Conservation (phyloP, 2,113 vertebrate species). For the Entosphenus tridentatus region DNA sequence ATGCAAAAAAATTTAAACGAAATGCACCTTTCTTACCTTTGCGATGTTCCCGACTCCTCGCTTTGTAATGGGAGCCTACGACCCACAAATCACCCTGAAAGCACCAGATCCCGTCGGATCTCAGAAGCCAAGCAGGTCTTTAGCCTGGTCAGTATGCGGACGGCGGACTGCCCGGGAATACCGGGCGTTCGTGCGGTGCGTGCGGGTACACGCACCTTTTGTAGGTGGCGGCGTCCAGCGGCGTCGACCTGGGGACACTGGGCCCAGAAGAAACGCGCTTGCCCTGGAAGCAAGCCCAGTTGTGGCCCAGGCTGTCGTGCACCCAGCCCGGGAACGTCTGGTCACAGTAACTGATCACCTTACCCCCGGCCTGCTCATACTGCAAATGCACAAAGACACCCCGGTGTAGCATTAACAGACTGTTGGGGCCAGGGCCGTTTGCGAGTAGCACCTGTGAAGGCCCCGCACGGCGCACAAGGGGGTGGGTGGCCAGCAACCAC, state of each 20-base stretch:
- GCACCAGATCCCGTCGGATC: background rate
- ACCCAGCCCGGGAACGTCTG: conserved; percentile 73
- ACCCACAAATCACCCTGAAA: too few species aligned
- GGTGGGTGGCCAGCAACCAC: too few species aligned
- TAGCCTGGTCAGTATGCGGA: too few species aligned
- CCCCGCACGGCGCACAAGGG: too few species aligned
- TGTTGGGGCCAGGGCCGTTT: too few species aligned
- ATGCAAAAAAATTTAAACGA: background rate
- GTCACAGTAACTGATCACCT: conserved; percentile 59
- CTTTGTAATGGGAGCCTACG: too few species aligned
- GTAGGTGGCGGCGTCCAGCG: too few species aligned
- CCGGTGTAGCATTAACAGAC: too few species aligned
- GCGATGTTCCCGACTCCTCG: background rate
- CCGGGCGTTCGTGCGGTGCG: background rate
- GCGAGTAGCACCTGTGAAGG: too few species aligned
- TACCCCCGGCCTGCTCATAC: conserved; percentile 37
- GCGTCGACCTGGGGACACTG: conserved; percentile 6
- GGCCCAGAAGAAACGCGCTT: conserved; percentile 24
- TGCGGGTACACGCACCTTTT: background rate
- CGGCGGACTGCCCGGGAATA: too few species aligned
- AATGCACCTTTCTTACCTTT: background rate
- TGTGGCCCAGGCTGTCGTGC: conserved; percentile 60
- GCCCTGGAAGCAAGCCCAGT: conserved; percentile 77
- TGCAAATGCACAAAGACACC: conserved; percentile 16
- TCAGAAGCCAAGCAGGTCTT: background rate